A percentile compares a stretch with the other conserved stretches of the same genome.
Conservation (phyloP, 2,113 vertebrate species). For the Spheniscus mendiculus region DNA sequence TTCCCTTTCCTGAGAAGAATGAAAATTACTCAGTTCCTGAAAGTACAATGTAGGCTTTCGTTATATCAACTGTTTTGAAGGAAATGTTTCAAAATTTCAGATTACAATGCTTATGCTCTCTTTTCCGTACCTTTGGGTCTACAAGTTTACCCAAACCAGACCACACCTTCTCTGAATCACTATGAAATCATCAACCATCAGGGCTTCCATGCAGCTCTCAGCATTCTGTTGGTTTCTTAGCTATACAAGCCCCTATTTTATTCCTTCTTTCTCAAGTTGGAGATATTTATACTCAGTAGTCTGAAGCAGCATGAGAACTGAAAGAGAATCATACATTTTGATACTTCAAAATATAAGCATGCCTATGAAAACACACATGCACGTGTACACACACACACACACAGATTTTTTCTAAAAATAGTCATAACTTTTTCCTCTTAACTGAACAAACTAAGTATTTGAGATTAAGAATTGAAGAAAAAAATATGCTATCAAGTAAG, state of each 20-base stretch:
- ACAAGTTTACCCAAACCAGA: neutral
- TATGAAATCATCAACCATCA: neutral
- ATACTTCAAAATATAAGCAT: neutral
- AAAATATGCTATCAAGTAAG: neutral
- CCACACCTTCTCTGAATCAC: neutral
- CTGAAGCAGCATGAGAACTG: neutral
- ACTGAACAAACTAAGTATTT: neutral
- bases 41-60: neutral
- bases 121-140: neutral
- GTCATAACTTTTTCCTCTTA: neutral
- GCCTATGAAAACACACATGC: neutral
- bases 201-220: neutral
- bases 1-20: neutral
- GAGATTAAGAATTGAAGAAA: neutral
- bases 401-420: neutral
- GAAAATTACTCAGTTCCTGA: neutral
- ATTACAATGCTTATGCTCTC: neutral
- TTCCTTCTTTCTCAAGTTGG: neutral
- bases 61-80: neutral
- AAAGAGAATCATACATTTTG: neutral
- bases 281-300: neutral
- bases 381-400: rapidly evolving
- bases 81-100: neutral
- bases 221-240: neutral
- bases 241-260: neutral